A percentile compares a stretch with the other conserved stretches of the same genome.
Evolutionary conservation across 2,113 vertebrate genomes (phyloP).

Genomic region (Oophaga pumilio): DNA sequence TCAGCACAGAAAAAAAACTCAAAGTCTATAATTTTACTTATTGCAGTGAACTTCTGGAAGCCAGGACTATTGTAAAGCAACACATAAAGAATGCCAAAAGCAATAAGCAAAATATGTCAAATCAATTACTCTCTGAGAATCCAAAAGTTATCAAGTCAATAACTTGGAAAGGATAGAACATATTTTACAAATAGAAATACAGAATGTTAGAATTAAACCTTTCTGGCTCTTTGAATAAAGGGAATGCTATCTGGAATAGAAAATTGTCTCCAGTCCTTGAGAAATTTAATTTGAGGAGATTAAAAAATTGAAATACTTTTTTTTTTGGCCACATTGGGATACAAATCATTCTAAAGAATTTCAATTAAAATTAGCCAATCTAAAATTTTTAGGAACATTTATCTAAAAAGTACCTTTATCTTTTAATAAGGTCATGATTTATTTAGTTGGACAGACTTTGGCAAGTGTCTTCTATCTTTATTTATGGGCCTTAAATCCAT

Average conservation of each 20-base stretch:
- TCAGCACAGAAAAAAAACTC: too few relatives aligned
- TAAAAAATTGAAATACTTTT: background rate
- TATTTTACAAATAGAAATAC: background rate
- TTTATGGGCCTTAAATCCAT: background rate
- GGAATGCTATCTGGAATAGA: background rate
- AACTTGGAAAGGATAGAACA: background rate
- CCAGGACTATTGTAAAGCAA: background rate
- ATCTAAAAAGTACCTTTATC: background rate
- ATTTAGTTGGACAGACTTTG: background rate
- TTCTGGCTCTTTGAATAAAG: background rate
- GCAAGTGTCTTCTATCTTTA: background rate
- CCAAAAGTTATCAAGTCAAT: conserved; percentile 4
- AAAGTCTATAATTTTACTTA: background rate
- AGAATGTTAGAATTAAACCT: background rate
- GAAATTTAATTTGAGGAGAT: background rate
- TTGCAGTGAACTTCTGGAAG: background rate
- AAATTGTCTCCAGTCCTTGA: background rate
- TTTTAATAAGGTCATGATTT: background rate
- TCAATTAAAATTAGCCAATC: background rate
- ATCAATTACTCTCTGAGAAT: background rate
- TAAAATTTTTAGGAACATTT: background rate
- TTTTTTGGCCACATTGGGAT: background rate
- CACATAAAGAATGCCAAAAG: background rate
- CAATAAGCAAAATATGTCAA: background rate
- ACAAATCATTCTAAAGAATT: background rate